Evolutionary conservation across 1,140 invertebrate genomes (phyloP).

Genomic region (Aphaenogaster floridana): DNA sequence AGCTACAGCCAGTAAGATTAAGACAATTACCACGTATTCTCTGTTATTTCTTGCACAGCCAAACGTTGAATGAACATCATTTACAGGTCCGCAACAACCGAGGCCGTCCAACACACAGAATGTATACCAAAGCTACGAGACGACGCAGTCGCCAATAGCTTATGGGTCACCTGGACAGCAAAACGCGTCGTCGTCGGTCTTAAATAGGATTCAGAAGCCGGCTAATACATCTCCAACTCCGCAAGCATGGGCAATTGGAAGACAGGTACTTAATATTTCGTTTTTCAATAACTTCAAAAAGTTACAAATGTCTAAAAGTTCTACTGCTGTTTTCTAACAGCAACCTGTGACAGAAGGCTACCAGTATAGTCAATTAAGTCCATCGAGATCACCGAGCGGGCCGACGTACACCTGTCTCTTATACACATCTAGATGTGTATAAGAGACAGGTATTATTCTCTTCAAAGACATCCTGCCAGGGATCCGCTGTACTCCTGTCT

Average conservation of each 20-base stretch:
- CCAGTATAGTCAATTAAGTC: slow-evolving; percentile 94
- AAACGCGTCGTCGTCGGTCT: slow-evolving; percentile 85
- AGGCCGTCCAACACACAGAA: slow-evolving; percentile 91
- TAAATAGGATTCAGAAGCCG: slow-evolving; percentile 90
- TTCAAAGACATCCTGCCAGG: no score
- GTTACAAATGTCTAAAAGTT: background rate
- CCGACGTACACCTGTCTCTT: slow-evolving; percentile 96
- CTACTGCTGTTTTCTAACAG: slow-evolving; percentile 63
- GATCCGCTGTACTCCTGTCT: no score
- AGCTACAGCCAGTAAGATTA: slow-evolving; percentile 81
- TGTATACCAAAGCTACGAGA: slow-evolving; percentile 90
- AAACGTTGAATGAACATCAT: slow-evolving; percentile 49
- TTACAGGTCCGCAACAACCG: slow-evolving; percentile 84
- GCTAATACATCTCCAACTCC: slow-evolving; percentile 90
- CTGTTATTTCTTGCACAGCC: background rate
- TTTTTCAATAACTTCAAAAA: slow-evolving; percentile 25
- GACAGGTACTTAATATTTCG: slow-evolving; percentile 79
- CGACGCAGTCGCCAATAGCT: slow-evolving; percentile 90
- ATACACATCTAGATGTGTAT: no score
- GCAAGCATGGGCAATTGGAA: slow-evolving; percentile 88
- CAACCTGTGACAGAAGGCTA: slow-evolving; percentile 89
- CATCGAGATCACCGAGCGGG: slow-evolving; percentile 92
- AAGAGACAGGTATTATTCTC: no score
- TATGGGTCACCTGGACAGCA: slow-evolving; percentile 88
- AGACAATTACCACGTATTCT: background rate